A percentile compares a stretch with the other conserved stretches of the same genome.
These are phyloP conservation scores for Formicarius rufipectus DNA, from an alignment of 2,113 vertebrate genomes.

Conservation along the genomic window DNA sequence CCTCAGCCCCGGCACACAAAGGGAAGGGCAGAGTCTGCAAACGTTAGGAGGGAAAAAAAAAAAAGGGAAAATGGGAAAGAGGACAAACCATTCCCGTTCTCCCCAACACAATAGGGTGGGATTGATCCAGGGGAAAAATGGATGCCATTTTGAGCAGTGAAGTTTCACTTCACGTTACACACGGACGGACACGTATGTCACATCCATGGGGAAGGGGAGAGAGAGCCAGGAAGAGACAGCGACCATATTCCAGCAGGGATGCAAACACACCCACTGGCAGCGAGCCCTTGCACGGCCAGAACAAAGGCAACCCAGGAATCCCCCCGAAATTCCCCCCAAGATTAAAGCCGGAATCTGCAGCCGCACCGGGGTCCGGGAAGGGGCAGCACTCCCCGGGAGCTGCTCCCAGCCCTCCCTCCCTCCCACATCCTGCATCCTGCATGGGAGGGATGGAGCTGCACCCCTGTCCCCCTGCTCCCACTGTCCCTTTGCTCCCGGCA, in stretches of 20 bases:
- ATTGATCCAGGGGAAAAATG: neutral
- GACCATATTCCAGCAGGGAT: neutral
- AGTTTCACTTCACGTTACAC: neutral
- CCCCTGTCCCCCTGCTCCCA: neutral
- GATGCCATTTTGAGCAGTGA: constrained; percentile 22
- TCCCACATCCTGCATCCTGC: neutral
- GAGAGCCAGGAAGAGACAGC: neutral
- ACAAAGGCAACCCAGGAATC: neutral
- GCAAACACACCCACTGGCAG: neutral
- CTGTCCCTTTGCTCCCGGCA: neutral
- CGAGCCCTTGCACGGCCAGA: neutral
- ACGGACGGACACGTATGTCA: neutral
- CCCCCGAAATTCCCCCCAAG: neutral
- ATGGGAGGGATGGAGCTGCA: fast-evolving
- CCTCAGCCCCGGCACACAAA: neutral
- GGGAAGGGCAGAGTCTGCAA: neutral
- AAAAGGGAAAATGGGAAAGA: fast-evolving
- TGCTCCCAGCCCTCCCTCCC: neutral
- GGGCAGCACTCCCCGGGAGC: neutral
- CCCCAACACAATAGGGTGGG: neutral
- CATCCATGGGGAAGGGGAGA: neutral
- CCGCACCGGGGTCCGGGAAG: neutral
- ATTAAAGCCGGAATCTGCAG: neutral
- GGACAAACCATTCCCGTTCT: fast-evolving
- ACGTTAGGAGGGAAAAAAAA: fast-evolving